Evolutionary conservation across 1,140 invertebrate species (phyloP).

Genomic region (Bombus cullumanus): DNA sequence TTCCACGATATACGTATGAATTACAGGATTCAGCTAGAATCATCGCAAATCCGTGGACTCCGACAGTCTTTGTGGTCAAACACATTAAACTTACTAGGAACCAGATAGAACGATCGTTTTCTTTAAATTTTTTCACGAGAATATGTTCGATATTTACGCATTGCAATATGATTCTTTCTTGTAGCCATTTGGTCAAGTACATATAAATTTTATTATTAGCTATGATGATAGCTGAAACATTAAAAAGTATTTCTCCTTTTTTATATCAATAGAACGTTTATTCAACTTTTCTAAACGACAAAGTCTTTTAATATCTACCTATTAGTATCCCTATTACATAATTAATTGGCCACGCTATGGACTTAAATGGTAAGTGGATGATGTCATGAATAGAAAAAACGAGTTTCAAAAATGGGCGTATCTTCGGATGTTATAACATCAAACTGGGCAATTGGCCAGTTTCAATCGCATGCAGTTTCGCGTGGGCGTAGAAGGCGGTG

Average conservation of each 20-base stretch:
- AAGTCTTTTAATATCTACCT: neutral
- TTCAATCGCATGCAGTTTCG: neutral
- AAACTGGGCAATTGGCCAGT: neutral
- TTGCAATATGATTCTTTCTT: too few species aligned
- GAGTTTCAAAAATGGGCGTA: neutral
- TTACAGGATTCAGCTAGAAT: too few species aligned
- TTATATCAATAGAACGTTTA: too few species aligned
- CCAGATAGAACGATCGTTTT: neutral
- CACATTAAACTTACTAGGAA: too few species aligned
- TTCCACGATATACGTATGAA: too few species aligned
- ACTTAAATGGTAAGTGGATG: neutral
- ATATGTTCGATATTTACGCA: too few species aligned
- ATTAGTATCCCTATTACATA: neutral
- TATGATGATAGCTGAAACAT: neutral
- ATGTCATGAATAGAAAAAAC: neutral
- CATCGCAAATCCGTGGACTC: too few species aligned
- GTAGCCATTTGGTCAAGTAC: neutral
- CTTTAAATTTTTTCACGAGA: too few species aligned
- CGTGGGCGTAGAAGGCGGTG: constrained; percentile 37
- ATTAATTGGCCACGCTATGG: neutral
- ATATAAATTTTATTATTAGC: neutral
- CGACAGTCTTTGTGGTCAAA: too few species aligned
- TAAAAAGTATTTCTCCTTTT: neutral
- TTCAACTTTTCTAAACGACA: neutral
- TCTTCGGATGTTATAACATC: neutral